Conservation (phyloP, 2,113 vertebrate genomes). For the Sturnira hondurensis region DNA sequence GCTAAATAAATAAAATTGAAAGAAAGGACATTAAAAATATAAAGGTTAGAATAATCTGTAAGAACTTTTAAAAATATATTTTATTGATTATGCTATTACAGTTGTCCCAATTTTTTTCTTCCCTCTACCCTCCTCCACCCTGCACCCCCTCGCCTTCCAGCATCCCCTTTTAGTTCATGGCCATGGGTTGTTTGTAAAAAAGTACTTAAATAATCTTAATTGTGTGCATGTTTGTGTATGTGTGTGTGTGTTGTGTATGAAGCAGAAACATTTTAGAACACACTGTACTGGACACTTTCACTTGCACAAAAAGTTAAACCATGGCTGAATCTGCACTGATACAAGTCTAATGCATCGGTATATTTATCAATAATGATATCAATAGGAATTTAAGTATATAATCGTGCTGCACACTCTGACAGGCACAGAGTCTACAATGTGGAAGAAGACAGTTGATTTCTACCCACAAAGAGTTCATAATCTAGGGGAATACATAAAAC, state of each 20-base stretch:
- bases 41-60: background rate
- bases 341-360: background rate
- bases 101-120: too few relatives aligned
- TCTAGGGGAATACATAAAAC: background rate
- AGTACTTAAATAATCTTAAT: background rate
- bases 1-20: too few relatives aligned
- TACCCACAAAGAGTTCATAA: background rate
- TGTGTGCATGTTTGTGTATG: background rate
- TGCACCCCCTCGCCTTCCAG: too few relatives aligned
- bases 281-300: background rate
- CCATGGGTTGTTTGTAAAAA: background rate
- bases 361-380: background rate
- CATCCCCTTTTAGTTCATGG: too few relatives aligned
- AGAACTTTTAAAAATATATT: background rate
- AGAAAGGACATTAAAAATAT: background rate
- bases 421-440: background rate
- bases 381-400: background rate
- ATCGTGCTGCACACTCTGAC: background rate
- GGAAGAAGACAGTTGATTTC: background rate
- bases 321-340: background rate
- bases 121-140: too few relatives aligned
- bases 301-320: background rate
- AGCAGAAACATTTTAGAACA: background rate
- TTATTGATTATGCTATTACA: too few relatives aligned
- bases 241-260: background rate